Evolutionary conservation across 2,888 invertebrate genomes (phyloP), one percentile per base, ranked within the genome.

Genomic region (Xylocampa areola): DNA sequence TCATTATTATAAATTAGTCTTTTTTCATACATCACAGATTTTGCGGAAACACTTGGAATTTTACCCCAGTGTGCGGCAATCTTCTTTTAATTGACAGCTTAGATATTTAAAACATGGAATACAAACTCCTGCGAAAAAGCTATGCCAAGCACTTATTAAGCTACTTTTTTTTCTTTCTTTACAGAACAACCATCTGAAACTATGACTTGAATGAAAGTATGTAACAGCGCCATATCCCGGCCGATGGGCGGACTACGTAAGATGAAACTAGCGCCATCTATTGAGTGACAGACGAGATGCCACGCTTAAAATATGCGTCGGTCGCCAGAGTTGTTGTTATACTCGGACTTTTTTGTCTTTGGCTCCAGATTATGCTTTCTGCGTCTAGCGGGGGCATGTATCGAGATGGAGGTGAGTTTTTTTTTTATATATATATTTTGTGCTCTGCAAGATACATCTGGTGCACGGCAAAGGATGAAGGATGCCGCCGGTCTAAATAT

Each of bases 341-440:
- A 47, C 73, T 91, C 45, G 90, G 88, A 23, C 81, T 94, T 6
- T 86, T 94, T 57, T 90, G 90, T 72, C 67, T 94, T 4, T 94
- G 93, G 94, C 77, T 94, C 45, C 94, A 94, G 79, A 91, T 94
- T 52, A 90, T 94, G 90, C 80, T 92, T 54, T 87, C 92, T 0
- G 90, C 91, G 2, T 85, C 89, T 0, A 85, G 76, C 47, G 85
- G 87, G 0, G 84, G 81, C 1, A 60, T 89, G 75, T 92, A 90
- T 19, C 85, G 89, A 52, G 90, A 90, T 57, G 83, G 76, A 69
- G 91, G 92, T 92, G 69, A 5, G 59, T 7, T 0, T 3, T 23
- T 17, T 7, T 21, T 17, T 54, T 43, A 49, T 57, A 21, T 16
- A 0, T 1, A 10, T 14, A 5, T 21, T n/a, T 11, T 21, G n/a